Percentiles rank a stretch among this genome's conserved stretches.
phyloP scores from a whole-genome alignment of 1,140 invertebrate genomes.

The Ostrea denselamellosa region DNA sequence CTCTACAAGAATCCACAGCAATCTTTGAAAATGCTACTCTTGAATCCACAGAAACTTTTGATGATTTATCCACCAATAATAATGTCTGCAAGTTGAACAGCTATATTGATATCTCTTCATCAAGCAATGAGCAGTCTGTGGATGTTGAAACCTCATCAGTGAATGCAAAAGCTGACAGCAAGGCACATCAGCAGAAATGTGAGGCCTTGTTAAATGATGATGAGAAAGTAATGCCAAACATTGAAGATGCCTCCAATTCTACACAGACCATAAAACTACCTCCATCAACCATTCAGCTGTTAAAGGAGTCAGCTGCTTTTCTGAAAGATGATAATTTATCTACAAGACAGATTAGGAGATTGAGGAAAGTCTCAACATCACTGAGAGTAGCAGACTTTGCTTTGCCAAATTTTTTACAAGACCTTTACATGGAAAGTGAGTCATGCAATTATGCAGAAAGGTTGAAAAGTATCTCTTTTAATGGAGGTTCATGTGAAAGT shows the following conservation, averaged over 20 bases:
- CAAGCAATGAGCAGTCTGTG: background rate
- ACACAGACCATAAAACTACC: background rate
- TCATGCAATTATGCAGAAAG: conserved; percentile 1
- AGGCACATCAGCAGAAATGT: too few species aligned
- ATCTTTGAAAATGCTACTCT: too few species aligned
- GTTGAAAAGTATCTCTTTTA: background rate
- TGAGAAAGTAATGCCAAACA: background rate
- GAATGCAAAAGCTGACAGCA: too few species aligned
- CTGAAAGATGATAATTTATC: conserved; percentile 2
- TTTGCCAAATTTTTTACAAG: conserved; percentile 23
- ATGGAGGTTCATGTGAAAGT: background rate
- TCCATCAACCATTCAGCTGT: background rate
- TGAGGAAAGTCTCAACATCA: background rate
- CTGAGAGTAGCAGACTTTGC: conserved; percentile 9
- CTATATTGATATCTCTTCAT: background rate
- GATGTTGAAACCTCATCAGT: background rate
- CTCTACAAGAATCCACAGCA: background rate
- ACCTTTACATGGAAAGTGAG: conserved; percentile 31
- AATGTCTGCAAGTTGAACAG: too few species aligned
- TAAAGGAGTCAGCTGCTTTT: conserved; percentile 6
- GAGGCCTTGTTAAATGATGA: background rate
- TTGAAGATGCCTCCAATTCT: background rate
- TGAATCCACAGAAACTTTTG: too few species aligned
- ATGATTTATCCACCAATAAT: too few species aligned
- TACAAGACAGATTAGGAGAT: background rate